Evolutionary conservation across 2,888 invertebrate genomes (phyloP).

Genomic region (Drosophila meridionalis): DNA sequence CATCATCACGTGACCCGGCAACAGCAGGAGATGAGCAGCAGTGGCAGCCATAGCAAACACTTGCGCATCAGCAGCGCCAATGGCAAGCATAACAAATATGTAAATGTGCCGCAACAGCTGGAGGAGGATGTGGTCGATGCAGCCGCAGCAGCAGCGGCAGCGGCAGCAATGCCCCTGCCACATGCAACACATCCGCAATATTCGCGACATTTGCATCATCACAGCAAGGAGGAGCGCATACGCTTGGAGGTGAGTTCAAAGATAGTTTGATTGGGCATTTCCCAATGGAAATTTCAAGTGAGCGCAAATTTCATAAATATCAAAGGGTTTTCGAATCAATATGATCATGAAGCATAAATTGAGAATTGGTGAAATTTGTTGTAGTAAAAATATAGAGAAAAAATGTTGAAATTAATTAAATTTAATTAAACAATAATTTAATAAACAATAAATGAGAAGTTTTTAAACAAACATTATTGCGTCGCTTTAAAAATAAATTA

Average conservation of each 20-base stretch:
- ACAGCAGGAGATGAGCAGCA: constrained; percentile 64
- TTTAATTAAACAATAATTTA: too few species aligned
- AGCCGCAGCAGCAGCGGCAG: constrained; percentile 53
- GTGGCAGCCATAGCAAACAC: constrained; percentile 73
- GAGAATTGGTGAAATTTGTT: background rate
- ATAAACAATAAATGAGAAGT: too few species aligned
- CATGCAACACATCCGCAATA: constrained; percentile 54
- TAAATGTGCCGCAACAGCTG: constrained; percentile 58
- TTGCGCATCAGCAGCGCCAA: constrained; percentile 71
- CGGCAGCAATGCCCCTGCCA: constrained; percentile 49
- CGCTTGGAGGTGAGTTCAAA: constrained; percentile 83
- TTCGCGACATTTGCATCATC: constrained; percentile 69
- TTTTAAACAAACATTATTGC: too few species aligned
- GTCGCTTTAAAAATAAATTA: too few species aligned
- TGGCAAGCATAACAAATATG: constrained; percentile 67
- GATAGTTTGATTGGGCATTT: constrained; percentile 8
- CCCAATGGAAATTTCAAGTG: background rate
- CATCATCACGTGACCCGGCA: constrained; percentile 52
- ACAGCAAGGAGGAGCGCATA: constrained; percentile 81
- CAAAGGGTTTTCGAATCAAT: background rate
- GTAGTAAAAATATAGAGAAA: too few species aligned
- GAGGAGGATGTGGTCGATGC: constrained; percentile 69
- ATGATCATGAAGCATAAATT: too few species aligned
- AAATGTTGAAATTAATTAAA: too few species aligned
- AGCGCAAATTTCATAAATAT: background rate